Evolutionary conservation across 2,888 invertebrate species (phyloP).

Genomic region (Drosophila prostipennis): DNA sequence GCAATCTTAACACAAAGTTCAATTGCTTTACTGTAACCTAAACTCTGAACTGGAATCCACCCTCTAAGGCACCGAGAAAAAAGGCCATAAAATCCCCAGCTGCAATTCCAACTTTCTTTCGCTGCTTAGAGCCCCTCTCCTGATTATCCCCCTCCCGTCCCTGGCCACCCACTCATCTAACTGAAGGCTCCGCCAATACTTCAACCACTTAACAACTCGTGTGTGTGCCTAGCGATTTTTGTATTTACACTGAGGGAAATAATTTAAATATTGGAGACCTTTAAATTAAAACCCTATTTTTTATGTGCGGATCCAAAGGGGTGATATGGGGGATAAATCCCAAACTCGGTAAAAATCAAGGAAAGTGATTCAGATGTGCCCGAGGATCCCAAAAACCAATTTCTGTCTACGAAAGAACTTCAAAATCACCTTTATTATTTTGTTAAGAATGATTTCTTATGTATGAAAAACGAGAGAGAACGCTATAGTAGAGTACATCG

Average conservation of each 20-base stretch:
- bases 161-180: slow-evolving; percentile 9
- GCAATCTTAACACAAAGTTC: slow-evolving; percentile 29
- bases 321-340: too few relatives aligned
- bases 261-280: too few relatives aligned
- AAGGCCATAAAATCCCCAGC: slow-evolving; percentile 16
- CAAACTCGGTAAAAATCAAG: too few relatives aligned
- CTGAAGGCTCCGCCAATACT: slow-evolving; percentile 31
- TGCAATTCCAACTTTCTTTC: slow-evolving; percentile 46
- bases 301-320: too few relatives aligned
- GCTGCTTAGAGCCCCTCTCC: slow-evolving; percentile 13
- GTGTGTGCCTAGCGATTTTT: slow-evolving; percentile 39
- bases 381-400: too few relatives aligned
- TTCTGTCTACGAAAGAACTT: too few relatives aligned
- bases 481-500: too few relatives aligned
- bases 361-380: too few relatives aligned
- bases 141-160: slow-evolving; percentile 1
- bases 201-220: slow-evolving; percentile 62
- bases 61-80: slow-evolving; percentile 23
- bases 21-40: slow-evolving; percentile 33
- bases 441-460: too few relatives aligned
- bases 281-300: too few relatives aligned
- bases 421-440: too few relatives aligned
- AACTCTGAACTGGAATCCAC: slow-evolving; percentile 49
- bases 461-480: too few relatives aligned
- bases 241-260: not conserved